Base-by-base conservation (phyloP, 2,113 vertebrate genomes). In the Ariopsis seemanni region DNA sequence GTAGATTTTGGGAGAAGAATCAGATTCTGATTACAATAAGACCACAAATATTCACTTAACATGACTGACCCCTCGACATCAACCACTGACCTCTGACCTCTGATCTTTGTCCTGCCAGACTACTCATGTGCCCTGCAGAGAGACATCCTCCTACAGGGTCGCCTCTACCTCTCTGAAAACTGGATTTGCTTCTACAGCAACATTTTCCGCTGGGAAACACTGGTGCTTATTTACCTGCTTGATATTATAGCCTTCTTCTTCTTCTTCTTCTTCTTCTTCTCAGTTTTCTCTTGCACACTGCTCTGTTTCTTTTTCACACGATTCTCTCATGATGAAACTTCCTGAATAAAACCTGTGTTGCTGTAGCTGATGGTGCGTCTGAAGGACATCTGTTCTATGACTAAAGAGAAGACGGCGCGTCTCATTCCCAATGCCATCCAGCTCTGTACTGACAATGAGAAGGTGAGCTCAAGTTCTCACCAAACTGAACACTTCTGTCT, bases 121-220 rank as follows among this genome's bases (percentile, higher is more conserved):
- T 99, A 99, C 93, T 99, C 98, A 2, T 99, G 98, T 92, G 98
- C 98, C 85, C 97, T 99, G 86, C 98, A 99, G 91, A 95, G 98
- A 92, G 98, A 99, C 94, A 99, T 99, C 91, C 97, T 99, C 84
- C 97, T 99, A 90, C 98, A 99, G 95, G 98, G 98, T 92, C 97
- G 98, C 90, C 98, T 99, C 96, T 99, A 99, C 98, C 98, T 99
- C 97, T 99, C 98, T 0, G 98, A 99, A 94, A 99, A 99, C 92
- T 99, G 98, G 98, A 98, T 99, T 92, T 99, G 98, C 94, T 99
- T 99, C 95, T 99, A 99, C 93, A 99, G 98, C 96, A 99, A 99
- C 97, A 99, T 99, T 94, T 99, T 99, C 95, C 97, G 98, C 91
- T 99, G 98, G 98, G 98, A 99, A 96, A 99, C 98, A 0, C 95